phyloP scores from a whole-genome alignment of 2,797 vertebrate genomes.

The Mormyrus proboscirostris region DNA sequence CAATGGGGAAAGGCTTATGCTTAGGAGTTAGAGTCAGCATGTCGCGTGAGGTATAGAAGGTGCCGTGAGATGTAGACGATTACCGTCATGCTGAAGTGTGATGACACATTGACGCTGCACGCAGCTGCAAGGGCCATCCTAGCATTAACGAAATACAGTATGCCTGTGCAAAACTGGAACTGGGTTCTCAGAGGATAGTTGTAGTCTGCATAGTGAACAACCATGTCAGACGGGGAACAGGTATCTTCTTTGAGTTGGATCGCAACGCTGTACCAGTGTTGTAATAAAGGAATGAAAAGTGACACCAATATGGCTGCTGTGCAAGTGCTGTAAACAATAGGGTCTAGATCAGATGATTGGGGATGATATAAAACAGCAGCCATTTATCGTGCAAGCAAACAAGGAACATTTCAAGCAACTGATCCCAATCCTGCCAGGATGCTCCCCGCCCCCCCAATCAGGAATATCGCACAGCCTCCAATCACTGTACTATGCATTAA shows the following conservation, averaged over 20 bases:
- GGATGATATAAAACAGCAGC: neutral
- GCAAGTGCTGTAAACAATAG: neutral
- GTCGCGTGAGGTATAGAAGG: neutral
- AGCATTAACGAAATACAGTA: neutral
- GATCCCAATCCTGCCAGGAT: neutral
- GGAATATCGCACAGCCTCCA: constrained; percentile 5
- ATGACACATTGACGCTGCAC: neutral
- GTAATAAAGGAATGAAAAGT: neutral
- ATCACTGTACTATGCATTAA: constrained; percentile 6
- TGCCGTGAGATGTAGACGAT: neutral
- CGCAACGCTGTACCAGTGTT: neutral
- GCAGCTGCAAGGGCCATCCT: neutral
- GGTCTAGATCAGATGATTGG: neutral
- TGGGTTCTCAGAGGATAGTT: constrained; percentile 3
- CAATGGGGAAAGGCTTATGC: neutral
- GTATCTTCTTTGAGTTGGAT: neutral
- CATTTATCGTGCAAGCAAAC: neutral
- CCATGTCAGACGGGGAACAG: neutral
- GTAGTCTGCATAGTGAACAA: neutral
- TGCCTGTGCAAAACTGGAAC: constrained; percentile 19
- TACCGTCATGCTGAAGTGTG: constrained; percentile 28
- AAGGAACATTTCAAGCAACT: neutral
- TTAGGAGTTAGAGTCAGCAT: neutral
- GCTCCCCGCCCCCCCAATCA: neutral
- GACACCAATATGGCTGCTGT: neutral